Conservation (phyloP, 2,888 invertebrate species). For the Rhagonycha fulva region DNA sequence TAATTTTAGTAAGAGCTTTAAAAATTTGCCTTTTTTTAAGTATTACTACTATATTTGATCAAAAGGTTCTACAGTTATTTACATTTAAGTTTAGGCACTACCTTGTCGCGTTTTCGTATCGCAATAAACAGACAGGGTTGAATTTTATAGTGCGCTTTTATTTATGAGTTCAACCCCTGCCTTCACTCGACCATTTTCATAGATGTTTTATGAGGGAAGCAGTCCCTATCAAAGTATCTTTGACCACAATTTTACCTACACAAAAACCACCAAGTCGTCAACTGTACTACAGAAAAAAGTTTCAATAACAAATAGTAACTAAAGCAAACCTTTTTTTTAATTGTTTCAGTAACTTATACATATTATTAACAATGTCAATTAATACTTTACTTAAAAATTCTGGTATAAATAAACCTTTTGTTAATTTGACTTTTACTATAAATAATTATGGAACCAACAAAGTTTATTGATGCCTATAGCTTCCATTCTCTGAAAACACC, state of each 20-base stretch:
- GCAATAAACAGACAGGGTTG: constrained; percentile 32
- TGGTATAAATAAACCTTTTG: neutral
- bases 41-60: constrained; percentile 21
- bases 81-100: constrained; percentile 32
- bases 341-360: too few species aligned
- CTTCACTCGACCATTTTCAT: constrained; percentile 40
- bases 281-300: neutral
- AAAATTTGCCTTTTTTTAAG: constrained; percentile 12
- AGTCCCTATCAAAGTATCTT: constrained; percentile 37
- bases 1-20: constrained; percentile 5
- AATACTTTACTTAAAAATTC: neutral
- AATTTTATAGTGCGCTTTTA: constrained; percentile 36
- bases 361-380: neutral
- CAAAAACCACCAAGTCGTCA: constrained; percentile 7
- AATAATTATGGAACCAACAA: neutral
- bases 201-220: constrained; percentile 42
- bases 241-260: constrained; percentile 22
- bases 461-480: neutral
- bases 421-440: neutral
- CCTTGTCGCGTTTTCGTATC: constrained; percentile 32
- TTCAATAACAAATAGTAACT: constrained; percentile 1
- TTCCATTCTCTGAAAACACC: neutral
- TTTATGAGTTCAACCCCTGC: constrained; percentile 36
- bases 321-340: neutral
- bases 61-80: constrained; percentile 26